Base-by-base conservation (phyloP, 2,113 vertebrate genomes). In the Eurystomus gularis region DNA sequence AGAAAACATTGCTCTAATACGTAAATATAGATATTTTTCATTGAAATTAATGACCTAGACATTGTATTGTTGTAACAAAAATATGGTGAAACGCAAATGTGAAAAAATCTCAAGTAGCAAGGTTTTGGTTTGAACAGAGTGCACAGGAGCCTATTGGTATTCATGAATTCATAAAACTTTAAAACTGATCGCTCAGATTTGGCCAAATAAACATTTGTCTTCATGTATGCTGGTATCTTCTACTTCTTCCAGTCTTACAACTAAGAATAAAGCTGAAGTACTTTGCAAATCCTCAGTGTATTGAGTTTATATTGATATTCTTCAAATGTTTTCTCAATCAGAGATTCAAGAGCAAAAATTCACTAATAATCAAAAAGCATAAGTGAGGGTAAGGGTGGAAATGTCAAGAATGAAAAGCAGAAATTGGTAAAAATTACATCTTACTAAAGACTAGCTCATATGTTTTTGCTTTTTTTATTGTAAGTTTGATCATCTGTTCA, bases 11-110 rank as follows among this genome's bases (percentile, higher is more conserved):
- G 51, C 24, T 90, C 51, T 82, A 48, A 72, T 24, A 76, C 55
- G 7, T 10, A 86, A 86, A 72, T 2, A 72, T 2, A 58, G 16
- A 62, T n/a, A 44, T 8, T 64, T 80, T 39, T 4, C 9, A n/a
- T 8, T 48, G 13, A 92, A 78, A 72, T 46, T 21, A 37, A 51
- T 55, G 12, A 46, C 51, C 61, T 51, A 40, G 35, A 73, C 10
- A 37, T 21, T 0, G 1, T 52, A 35, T 5, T 46, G 7, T 40
- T 0, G 0, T 7, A 70, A 62, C 7, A 79, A 75, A 86, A 70
- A 57, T 39, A 60, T 9, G 10, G 35, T 25, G 39, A 13, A 31
- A 46, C 42, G 15, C 42, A 42, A 42, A 42, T 8, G 35, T 25
- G 39, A 13, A 31, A 46, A 91, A n/a, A 52, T 26, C 14, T 76